These are phyloP conservation scores for Xestia ashworthii DNA, from an alignment of 2,888 invertebrate genomes.

Conservation along the genomic window DNA sequence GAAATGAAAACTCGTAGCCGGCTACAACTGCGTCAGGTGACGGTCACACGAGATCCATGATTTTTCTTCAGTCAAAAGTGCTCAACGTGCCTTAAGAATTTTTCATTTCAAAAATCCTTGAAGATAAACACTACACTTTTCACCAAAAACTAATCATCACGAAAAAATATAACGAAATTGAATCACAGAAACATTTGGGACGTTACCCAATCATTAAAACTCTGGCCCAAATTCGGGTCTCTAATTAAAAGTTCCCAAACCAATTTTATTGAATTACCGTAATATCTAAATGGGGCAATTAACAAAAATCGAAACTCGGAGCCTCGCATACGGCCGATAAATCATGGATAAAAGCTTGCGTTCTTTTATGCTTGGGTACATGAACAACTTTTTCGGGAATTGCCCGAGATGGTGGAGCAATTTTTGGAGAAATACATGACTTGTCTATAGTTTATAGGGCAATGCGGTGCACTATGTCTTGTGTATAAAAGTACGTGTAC, in stretches of 20 bases:
- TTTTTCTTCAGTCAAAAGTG: too few species aligned
- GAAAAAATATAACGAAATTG: neutral
- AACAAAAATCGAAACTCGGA: slow-evolving; percentile 61
- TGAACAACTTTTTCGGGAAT: neutral
- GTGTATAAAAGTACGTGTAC: neutral
- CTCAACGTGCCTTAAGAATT: too few species aligned
- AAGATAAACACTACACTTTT: too few species aligned
- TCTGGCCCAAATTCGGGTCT: slow-evolving; percentile 31
- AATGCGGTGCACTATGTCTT: neutral
- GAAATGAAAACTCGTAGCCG: too few species aligned
- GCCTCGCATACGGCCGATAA: slow-evolving; percentile 46
- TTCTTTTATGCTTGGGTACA: neutral
- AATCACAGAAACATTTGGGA: slow-evolving; percentile 30
- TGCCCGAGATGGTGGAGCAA: neutral
- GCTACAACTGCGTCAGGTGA: too few species aligned
- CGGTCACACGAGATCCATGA: too few species aligned
- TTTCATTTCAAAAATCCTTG: too few species aligned
- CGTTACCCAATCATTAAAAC: slow-evolving; percentile 43
- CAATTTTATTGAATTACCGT: slow-evolving; percentile 60
- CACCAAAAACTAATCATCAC: neutral
- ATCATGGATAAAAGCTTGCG: slow-evolving; percentile 49
- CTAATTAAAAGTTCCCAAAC: slow-evolving; percentile 63
- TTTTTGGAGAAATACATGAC: neutral
- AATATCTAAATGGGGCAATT: slow-evolving; percentile 61
- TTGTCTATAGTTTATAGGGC: neutral